Evolutionary conservation across 2,113 vertebrate genomes (phyloP).

Genomic region (Erinaceus europaeus): DNA sequence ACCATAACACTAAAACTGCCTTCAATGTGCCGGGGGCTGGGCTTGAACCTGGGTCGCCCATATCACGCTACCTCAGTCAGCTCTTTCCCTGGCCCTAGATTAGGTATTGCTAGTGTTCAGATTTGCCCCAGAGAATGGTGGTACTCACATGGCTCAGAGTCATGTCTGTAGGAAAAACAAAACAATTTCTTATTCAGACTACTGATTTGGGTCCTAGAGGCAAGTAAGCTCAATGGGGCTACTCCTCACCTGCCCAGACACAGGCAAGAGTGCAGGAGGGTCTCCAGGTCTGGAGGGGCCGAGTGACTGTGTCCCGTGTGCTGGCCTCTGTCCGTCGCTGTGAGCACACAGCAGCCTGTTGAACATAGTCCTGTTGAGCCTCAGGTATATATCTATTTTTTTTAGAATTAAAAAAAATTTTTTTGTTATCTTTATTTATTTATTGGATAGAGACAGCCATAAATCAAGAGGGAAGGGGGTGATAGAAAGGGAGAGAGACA

Average conservation of each 20-base stretch:
- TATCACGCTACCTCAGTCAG: too few species aligned
- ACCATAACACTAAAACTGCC: too few species aligned
- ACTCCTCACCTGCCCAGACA: background rate
- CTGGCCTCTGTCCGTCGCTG: background rate
- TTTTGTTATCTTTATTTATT: too few species aligned
- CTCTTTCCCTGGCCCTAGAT: too few species aligned
- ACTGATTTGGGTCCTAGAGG: background rate
- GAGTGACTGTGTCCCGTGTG: background rate
- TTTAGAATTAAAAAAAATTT: too few species aligned
- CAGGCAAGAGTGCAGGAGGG: rapidly evolving
- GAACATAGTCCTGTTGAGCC: background rate
- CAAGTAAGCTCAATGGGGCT: background rate
- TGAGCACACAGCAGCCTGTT: background rate
- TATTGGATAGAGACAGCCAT: too few species aligned
- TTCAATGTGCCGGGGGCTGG: too few species aligned
- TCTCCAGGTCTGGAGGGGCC: background rate
- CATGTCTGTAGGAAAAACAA: background rate
- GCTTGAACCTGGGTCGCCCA: too few species aligned
- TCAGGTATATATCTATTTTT: background rate
- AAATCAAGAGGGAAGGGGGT: too few species aligned
- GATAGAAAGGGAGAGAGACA: too few species aligned
- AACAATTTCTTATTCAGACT: background rate
- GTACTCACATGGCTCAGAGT: background rate
- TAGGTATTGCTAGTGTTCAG: too few species aligned
- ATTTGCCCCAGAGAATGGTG: background rate